Conservation (phyloP, 2,888 invertebrate genomes). For the Coenonympha arcania region DNA sequence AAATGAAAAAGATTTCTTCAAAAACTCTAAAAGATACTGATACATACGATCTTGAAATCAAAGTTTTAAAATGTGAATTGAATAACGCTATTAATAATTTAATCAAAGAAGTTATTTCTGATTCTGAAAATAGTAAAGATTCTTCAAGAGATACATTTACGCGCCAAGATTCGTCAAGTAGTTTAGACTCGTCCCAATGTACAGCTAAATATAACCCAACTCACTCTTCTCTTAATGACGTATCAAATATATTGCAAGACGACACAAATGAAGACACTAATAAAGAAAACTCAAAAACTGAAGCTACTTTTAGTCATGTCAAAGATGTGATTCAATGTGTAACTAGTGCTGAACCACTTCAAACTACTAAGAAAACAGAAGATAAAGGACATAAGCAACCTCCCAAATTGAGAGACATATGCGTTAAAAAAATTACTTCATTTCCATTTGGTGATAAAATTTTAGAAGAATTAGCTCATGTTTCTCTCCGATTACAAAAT, state of each 20-base stretch:
- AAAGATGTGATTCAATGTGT: conserved; percentile 65
- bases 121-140: conserved; percentile 48
- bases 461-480: conserved; percentile 78
- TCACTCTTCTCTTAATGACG: conserved; percentile 75
- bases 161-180: conserved; percentile 76
- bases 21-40: conserved; percentile 27
- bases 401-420: conserved; percentile 76
- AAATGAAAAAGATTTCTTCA: conserved; percentile 13
- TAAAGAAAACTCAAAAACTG: conserved; percentile 34
- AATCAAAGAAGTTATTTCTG: conserved; percentile 60
- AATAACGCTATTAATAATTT: conserved; percentile 67
- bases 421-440: conserved; percentile 76
- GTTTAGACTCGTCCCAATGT: conserved; percentile 78
- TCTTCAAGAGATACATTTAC: conserved; percentile 45
- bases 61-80: conserved; percentile 63
- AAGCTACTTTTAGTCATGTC: conserved; percentile 45
- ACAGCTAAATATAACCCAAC: conserved; percentile 80
- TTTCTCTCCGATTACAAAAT: conserved; percentile 72
- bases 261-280: conserved; percentile 39
- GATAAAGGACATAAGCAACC: conserved; percentile 41
- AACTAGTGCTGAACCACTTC: conserved; percentile 26
- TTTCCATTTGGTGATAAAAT: conserved; percentile 81
- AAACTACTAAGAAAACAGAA: background rate
- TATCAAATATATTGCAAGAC: conserved; percentile 72
- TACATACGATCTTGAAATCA: conserved; percentile 56